Evolutionary conservation across 2,113 vertebrate species (phyloP).

Genomic region (Eurypyga helias): DNA sequence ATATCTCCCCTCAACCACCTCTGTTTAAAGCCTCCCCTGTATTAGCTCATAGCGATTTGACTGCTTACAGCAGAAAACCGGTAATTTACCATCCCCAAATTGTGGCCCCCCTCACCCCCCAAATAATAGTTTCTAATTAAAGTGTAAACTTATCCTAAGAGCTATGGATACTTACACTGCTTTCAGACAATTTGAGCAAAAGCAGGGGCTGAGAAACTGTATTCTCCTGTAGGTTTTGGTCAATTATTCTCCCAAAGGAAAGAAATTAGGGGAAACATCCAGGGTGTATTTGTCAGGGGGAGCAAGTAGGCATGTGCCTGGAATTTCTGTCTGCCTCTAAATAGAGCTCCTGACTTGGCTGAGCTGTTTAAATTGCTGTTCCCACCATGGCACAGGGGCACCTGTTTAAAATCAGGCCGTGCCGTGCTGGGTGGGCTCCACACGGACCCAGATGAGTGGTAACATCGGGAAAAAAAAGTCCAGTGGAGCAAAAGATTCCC

Average conservation of each 20-base stretch:
- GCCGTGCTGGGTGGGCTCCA: not conserved
- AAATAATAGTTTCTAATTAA: not conserved
- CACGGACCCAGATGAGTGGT: accelerated
- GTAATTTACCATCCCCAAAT: not conserved
- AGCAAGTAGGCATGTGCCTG: not conserved
- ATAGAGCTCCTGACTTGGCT: not conserved
- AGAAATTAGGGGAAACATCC: not conserved
- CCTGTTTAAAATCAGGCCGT: not conserved
- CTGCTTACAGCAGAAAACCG: not conserved
- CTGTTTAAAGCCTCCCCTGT: not conserved
- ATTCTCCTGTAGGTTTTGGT: not conserved
- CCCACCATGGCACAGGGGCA: not conserved
- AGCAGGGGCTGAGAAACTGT: not conserved
- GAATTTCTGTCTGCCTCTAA: not conserved
- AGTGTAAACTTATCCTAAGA: not conserved
- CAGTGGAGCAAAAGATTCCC: not conserved
- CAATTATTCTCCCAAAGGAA: not conserved
- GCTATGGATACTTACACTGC: not conserved
- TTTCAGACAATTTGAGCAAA: not conserved
- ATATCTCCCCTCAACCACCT: not conserved
- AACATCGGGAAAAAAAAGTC: not conserved
- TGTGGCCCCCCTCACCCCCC: too few species aligned
- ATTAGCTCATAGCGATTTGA: not conserved
- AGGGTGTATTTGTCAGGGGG: not conserved
- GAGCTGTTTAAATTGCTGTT: not conserved